Conservation (phyloP, 2,113 vertebrate species). For the Microcebus lehilahytsara region DNA sequence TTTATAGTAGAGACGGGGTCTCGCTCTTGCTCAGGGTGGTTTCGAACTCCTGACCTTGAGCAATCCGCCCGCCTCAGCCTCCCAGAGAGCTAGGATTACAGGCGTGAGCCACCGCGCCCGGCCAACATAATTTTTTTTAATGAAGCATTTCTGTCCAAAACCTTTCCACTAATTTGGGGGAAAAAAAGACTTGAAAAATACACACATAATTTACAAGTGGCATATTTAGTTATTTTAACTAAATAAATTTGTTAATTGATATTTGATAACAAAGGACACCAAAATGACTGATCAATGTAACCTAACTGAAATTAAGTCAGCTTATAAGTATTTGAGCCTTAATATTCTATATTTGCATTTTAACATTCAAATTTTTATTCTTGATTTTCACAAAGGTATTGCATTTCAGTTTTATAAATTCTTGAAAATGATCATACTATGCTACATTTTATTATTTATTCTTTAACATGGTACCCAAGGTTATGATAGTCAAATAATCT, state of each 20-base stretch:
- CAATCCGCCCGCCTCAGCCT: too few relatives aligned
- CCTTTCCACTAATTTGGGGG: not conserved
- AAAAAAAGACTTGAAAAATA: not conserved
- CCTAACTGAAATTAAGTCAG: slow-evolving; percentile 24
- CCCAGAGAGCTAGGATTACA: too few relatives aligned
- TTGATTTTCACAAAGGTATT: slow-evolving; percentile 20
- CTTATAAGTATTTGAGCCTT: slow-evolving; percentile 25
- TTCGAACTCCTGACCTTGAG: too few relatives aligned
- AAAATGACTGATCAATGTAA: slow-evolving; percentile 25
- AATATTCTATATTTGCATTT: slow-evolving; percentile 22
- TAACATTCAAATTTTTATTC: slow-evolving; percentile 40
- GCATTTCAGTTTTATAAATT: slow-evolving; percentile 27
- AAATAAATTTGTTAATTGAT: slow-evolving; percentile 25
- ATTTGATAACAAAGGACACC: slow-evolving; percentile 21
- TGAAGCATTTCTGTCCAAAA: slow-evolving; percentile 42
- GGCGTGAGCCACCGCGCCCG: too few relatives aligned
- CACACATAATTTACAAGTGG: not conserved
- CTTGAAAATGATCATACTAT: not conserved
- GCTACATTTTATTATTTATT: not conserved
- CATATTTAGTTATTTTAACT: slow-evolving; percentile 41
- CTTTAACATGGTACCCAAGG: slow-evolving; percentile 23
- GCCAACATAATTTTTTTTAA: not conserved
- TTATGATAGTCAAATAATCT: slow-evolving; percentile 24
- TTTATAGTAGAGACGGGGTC: too few relatives aligned
- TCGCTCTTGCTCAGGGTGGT: too few relatives aligned